Conservation (phyloP, 2,113 vertebrate genomes). For the Isichthys henryi region DNA sequence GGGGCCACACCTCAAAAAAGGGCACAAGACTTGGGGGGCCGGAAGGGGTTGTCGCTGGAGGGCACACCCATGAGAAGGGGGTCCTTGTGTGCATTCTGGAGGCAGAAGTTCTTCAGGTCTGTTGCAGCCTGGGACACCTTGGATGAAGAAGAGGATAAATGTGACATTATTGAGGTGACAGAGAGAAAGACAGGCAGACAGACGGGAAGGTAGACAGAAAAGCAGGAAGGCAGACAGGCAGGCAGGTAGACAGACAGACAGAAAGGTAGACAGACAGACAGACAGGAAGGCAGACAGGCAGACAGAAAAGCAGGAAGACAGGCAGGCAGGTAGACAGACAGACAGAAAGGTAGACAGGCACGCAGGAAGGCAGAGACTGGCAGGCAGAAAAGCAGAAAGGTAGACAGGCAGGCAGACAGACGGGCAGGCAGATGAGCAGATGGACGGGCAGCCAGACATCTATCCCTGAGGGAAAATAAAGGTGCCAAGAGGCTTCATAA, state of each 20-base stretch:
- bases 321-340: neutral
- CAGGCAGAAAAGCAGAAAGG: neutral
- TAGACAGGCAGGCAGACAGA: neutral
- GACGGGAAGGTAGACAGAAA: neutral
- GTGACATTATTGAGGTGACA: neutral
- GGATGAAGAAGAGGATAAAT: neutral
- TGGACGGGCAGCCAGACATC: neutral
- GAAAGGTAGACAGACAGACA: neutral
- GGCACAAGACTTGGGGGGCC: slow-evolving; percentile 42
- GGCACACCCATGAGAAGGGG: slow-evolving; percentile 43
- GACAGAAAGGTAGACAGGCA: neutral
- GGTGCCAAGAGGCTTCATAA: neutral
- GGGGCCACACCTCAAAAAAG: slow-evolving; percentile 37
- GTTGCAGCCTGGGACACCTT: slow-evolving; percentile 42
- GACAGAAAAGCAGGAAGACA: neutral
- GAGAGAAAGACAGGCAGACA: neutral
- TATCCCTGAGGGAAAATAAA: neutral
- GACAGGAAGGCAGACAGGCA: accelerated
- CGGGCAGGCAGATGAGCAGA: neutral
- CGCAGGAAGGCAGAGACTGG: too few relatives aligned
- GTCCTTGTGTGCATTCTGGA: slow-evolving; percentile 44
- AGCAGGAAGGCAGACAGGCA: neutral
- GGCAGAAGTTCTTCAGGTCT: slow-evolving; percentile 42
- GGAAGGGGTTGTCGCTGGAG: slow-evolving; percentile 44
- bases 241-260: neutral